Evolutionary conservation across 2,113 vertebrate genomes (phyloP), one percentile per base, ranked within the genome.

Genomic region (Elephantulus edwardii): DNA sequence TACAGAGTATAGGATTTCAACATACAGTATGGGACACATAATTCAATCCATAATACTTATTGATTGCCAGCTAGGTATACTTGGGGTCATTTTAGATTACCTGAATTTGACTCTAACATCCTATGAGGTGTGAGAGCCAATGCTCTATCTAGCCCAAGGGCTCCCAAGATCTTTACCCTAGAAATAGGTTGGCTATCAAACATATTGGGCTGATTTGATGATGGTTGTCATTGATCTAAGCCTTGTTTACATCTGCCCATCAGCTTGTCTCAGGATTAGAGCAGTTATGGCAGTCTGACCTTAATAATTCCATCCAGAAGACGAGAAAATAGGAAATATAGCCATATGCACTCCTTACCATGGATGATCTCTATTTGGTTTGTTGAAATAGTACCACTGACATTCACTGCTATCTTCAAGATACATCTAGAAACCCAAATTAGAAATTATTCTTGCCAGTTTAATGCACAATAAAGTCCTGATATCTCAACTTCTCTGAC

Each of bases 171-270:
- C 72, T 79, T 28, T 28, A 3, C 28, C 5, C 3, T 1, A 40
- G 7, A 38, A 44, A 60, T 33, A 5, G 1, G 3, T 3, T 44
- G 74, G 48, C 16, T 50, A 7, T 74, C 28, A 17, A 38, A 66
- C 72, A 30, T 2, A 7, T 24, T 7, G 22, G 17, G 9, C 5
- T 0, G 33, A 52, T 7, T 8, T 0, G 4, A 26, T 1, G 4
- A 42, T 22, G 22, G 0, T 3, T 6, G 9, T 8, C 75, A 4
- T 44, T 14, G 6, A 33, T 12, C 0, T 38, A 8, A 3, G 81
- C 6, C 11, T 13, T 2, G 24, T 6, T 3, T 35, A 11, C 30
- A 54, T 10, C 70, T 14, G 4, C 12, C 35, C 2, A 1, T 8
- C 20, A 3, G 54, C 24, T 2, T 33, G 19, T 40, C 76, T 35